Base-by-base conservation (phyloP, 2,888 invertebrate species). In the Scrobipalpa costella region DNA sequence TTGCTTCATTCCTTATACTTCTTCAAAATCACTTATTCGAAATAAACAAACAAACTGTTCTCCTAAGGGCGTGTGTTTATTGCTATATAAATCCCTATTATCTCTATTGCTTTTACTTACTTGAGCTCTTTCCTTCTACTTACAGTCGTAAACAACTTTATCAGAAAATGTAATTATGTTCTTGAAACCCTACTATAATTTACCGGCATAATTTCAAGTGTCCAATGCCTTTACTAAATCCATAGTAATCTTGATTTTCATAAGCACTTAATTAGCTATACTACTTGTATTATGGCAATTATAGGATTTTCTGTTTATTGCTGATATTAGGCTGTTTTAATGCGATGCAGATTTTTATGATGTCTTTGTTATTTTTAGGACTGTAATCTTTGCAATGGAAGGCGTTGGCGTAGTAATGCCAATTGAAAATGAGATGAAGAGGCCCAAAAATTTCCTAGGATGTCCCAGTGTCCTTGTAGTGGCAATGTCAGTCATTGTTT, bases 361-460 rank as follows among this genome's bases (percentile, higher is more conserved):
- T 21, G 50, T 21, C 17, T 7, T 21, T 0, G 8, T 13, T 44
- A 21, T 59, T 79, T 81, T 44, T 77, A 93, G 98, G 33, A 99
- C 98, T 0, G 98, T 98, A 0, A 95, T 99, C 71, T 99, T 98
- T 81, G 98, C 99, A 40, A 98, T 99, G 94, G 99, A 99, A 90
- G 98, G 97, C 50, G 98, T 99, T 67, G 97, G 97, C 49, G 95
- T 95, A 57, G 96, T 98, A 1, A 95, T 99, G 93, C 98, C 98
- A 0, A 94, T 99, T 17, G 98, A 98, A 83, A 98, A 98, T 80
- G 95, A 94, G 0, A 98, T 99, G 98, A 93, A 93, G 72, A 94
- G 94, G 63, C 97, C 97, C 0, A 92, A 94, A 64, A 94, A 96
- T 65, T 96, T 96, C 73, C 93, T 98, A 55, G 94, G 95, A 7